Conservation (phyloP, 1,140 invertebrate species). For the Tetragonula clypearis region DNA sequence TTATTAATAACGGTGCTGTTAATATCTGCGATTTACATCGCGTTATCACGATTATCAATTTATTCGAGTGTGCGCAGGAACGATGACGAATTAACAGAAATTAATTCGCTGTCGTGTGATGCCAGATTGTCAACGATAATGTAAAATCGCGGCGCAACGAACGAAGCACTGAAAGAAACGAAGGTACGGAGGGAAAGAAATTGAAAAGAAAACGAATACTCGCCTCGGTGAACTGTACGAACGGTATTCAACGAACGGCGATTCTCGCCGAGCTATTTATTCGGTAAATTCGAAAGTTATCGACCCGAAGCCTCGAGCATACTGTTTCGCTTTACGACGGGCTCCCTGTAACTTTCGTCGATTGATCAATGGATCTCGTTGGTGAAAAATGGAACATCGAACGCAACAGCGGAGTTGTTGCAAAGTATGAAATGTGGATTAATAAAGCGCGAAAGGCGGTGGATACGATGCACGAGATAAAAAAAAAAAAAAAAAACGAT, state of each 20-base stretch:
- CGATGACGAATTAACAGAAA: too few species aligned
- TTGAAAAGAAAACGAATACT: too few species aligned
- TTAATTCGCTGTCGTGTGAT: too few species aligned
- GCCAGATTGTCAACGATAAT: too few species aligned
- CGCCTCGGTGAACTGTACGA: too few species aligned
- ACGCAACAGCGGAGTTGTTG: neutral
- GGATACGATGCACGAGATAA: neutral
- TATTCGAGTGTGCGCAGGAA: too few species aligned
- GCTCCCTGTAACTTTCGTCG: neutral
- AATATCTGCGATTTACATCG: too few species aligned
- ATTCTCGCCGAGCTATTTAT: neutral
- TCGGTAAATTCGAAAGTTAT: neutral
- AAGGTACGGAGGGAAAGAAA: too few species aligned
- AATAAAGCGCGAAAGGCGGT: neutral
- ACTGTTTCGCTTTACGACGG: neutral
- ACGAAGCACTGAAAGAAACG: too few species aligned
- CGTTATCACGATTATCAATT: too few species aligned
- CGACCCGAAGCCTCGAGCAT: neutral
- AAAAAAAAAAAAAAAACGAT: neutral
- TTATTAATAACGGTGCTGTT: too few species aligned
- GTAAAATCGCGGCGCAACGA: too few species aligned
- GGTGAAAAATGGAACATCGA: neutral
- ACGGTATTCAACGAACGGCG: neutral
- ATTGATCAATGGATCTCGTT: neutral
- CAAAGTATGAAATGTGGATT: neutral